Evolutionary conservation across 2,888 invertebrate genomes (phyloP), one percentile per base, ranked within the genome.

Genomic region (Drosophila kambysellisi): DNA sequence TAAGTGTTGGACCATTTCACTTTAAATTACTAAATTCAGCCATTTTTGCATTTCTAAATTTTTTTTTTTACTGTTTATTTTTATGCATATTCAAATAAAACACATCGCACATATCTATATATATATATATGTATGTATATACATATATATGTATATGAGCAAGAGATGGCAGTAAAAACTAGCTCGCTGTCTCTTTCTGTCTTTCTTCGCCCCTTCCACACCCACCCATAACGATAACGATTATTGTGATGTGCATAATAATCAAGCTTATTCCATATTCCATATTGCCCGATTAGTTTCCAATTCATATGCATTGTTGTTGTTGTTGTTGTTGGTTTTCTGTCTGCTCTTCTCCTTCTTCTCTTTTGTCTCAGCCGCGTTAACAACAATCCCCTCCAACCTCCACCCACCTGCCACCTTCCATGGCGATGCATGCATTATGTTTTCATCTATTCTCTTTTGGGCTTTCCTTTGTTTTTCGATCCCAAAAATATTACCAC

Each of bases 231-330:
- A 73, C 77, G 72, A 88, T 91, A 91, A 91, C 90, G 91, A 91
- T 91, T 88, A 89, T 88, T 91, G 91, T 90, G 91, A 82, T 86
- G 82, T 81, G 91, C 87, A 91, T 91, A 91, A 86, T 90, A 91
- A 91, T 89, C 79, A 82, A 72, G 71, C 51, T 61, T 20, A 52
- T 74, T 70, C 75, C 70, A 75, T 77, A 79, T 79, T 75, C 79
- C 73, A 79, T 46, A 46, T 46, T 46, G 46, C 20, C 46, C 88
- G 84, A 87, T 84, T 87, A 84, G 84, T 83, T 89, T 81, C 81
- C 77, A 87, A 86, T 87, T 86, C 84, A 79, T 81, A 89, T 82
- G 81, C 84, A 75, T 59, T 74, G 20, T 46, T 46, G 20, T 54
- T 51, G 43, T 20, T 74, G 20, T 46, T 46, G 46, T 53, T 51